Evolutionary conservation across 2,113 vertebrate genomes (phyloP).

Genomic region (Rana temporaria): DNA sequence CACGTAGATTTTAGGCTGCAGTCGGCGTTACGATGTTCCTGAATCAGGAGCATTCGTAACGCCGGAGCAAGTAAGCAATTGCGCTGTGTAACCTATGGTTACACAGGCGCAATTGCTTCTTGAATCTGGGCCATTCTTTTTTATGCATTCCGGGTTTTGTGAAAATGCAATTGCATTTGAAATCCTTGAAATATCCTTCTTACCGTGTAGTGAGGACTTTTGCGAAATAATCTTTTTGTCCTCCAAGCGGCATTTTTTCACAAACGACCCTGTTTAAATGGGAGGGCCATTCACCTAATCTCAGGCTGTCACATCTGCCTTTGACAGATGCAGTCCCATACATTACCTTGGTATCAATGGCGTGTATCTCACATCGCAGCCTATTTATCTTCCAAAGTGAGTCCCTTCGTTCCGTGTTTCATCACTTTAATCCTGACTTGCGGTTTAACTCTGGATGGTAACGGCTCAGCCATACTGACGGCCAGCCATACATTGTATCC

Average conservation of each 20-base stretch:
- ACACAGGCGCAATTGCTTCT: too few species aligned
- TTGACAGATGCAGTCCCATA: slow-evolving; percentile 16
- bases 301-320: slow-evolving; percentile 13
- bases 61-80: too few species aligned
- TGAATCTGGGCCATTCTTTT: too few species aligned
- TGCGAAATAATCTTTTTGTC: not conserved
- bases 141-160: too few species aligned
- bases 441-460: slow-evolving; percentile 11
- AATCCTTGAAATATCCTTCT: not conserved
- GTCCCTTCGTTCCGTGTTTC: slow-evolving; percentile 13
- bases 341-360: slow-evolving; percentile 8
- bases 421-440: slow-evolving; percentile 27
- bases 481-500: too few species aligned
- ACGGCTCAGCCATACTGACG: not conserved
- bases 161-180: too few species aligned
- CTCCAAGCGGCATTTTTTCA: not conserved
- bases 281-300: slow-evolving; percentile 2
- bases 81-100: too few species aligned
- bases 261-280: not conserved
- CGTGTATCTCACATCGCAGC: slow-evolving; percentile 23
- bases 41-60: too few species aligned
- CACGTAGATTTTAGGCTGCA: too few species aligned
- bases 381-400: slow-evolving; percentile 24
- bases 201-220: not conserved
- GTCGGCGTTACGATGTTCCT: too few species aligned